Conservation (phyloP, 2,113 vertebrate genomes). For the Strix aluco region DNA sequence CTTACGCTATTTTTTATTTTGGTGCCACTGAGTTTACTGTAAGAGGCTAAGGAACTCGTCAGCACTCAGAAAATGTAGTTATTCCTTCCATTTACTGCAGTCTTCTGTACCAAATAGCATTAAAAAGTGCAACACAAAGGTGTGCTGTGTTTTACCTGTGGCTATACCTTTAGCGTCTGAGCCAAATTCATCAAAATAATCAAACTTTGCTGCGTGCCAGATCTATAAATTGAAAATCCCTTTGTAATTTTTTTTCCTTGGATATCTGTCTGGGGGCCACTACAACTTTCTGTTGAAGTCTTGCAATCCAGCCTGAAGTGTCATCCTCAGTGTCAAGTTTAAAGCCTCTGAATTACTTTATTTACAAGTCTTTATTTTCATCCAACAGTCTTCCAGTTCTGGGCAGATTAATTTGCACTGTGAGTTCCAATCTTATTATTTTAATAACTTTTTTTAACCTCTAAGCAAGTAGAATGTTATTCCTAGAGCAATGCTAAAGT, state of each 20-base stretch:
- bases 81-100: background rate
- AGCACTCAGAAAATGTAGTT: background rate
- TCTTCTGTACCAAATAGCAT: background rate
- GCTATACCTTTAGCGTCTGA: background rate
- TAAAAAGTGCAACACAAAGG: background rate
- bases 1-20: background rate
- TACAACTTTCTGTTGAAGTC: background rate
- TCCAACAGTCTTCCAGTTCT: background rate
- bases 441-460: slow-evolving; percentile 59
- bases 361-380: slow-evolving; percentile 16
- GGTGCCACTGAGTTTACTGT: background rate
- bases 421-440: slow-evolving; percentile 39
- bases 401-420: background rate
- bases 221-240: background rate
- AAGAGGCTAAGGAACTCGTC: background rate
- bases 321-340: background rate
- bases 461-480: slow-evolving; percentile 6
- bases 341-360: slow-evolving; percentile 7
- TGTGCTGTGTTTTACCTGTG: background rate
- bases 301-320: background rate
- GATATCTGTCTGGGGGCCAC: background rate
- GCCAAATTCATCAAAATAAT: slow-evolving; percentile 53
- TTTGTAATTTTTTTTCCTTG: background rate
- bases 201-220: background rate
- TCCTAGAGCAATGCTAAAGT: slow-evolving; percentile 5